Evolutionary conservation across 2,888 invertebrate species (phyloP).

Genomic region (Meteorus colon): DNA sequence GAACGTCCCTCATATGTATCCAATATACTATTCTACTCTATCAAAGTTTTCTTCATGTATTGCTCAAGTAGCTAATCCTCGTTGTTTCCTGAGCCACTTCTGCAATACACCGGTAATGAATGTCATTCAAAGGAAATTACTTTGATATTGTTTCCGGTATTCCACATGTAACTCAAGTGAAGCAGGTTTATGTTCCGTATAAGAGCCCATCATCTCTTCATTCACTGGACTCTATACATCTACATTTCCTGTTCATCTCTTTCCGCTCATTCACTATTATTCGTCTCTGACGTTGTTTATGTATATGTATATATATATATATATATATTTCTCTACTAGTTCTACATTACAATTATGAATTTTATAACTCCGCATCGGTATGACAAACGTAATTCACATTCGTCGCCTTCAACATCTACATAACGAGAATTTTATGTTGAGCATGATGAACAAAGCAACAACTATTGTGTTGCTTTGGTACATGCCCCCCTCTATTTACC

Average conservation of each 20-base stretch:
- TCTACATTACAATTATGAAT: conserved; percentile 25
- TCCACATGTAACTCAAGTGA: conserved; percentile 33
- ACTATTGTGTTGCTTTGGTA: neutral
- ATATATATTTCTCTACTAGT: neutral
- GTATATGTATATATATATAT: conserved; percentile 5
- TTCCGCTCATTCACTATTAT: conserved; percentile 4
- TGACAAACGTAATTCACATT: neutral
- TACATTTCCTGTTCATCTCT: conserved; percentile 11
- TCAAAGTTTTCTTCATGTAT: neutral
- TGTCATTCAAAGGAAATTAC: conserved; percentile 45
- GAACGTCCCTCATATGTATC: neutral
- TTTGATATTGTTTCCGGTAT: conserved; percentile 46
- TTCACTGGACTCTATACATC: conserved; percentile 6
- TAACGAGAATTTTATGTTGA: neutral
- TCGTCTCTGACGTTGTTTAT: neutral
- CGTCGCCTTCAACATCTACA: neutral
- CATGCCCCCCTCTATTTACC: neutral
- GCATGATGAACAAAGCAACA: neutral
- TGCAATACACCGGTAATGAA: conserved; percentile 44
- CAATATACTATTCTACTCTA: neutral
- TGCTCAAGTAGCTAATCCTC: conserved; percentile 31
- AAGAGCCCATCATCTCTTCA: conserved; percentile 15
- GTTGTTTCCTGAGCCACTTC: conserved; percentile 35
- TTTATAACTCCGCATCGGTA: neutral
- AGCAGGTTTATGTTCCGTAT: conserved; percentile 27